Evolutionary conservation across 2,797 vertebrate species (phyloP).

Genomic region (Rhynchonycteris naso): DNA sequence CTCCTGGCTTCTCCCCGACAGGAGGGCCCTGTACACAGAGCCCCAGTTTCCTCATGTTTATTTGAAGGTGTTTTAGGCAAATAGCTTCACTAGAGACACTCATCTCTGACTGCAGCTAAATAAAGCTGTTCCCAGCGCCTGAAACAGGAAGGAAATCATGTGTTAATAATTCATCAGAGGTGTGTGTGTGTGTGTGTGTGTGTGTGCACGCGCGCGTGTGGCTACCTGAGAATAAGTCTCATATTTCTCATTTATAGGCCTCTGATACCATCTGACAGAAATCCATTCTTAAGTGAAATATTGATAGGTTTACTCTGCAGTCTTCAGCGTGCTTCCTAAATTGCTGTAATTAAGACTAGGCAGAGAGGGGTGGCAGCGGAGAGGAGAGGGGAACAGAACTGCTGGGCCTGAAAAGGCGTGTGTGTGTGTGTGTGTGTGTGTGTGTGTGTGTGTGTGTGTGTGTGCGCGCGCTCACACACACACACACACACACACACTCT

Average conservation of each 20-base stretch:
- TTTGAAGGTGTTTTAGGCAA: slow-evolving; percentile 73
- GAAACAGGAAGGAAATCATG: slow-evolving; percentile 62
- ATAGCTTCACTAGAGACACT: slow-evolving; percentile 39
- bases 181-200: background rate
- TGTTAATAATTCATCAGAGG: slow-evolving; percentile 70
- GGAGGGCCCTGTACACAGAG: background rate
- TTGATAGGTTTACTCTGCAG: slow-evolving; percentile 64
- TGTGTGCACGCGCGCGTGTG: background rate
- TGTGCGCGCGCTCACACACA: background rate
- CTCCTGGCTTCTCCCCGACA: background rate
- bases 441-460: background rate
- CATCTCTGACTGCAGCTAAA: slow-evolving; percentile 43
- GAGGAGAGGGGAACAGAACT: slow-evolving; percentile 38
- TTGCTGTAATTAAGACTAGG: slow-evolving; percentile 71
- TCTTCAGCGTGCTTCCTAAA: slow-evolving; percentile 57
- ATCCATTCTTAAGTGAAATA: slow-evolving; percentile 75
- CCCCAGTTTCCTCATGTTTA: background rate
- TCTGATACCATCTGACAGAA: slow-evolving; percentile 74
- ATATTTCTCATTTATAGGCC: slow-evolving; percentile 67
- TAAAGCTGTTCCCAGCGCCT: slow-evolving; percentile 56
- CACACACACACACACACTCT: background rate
- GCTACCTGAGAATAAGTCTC: slow-evolving; percentile 50
- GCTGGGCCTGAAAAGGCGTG: background rate
- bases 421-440: background rate
- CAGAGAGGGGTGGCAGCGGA: slow-evolving; percentile 53